These are phyloP conservation scores for Drosophila dives DNA, from an alignment of 2,888 invertebrate species.

Conservation along the genomic window DNA sequence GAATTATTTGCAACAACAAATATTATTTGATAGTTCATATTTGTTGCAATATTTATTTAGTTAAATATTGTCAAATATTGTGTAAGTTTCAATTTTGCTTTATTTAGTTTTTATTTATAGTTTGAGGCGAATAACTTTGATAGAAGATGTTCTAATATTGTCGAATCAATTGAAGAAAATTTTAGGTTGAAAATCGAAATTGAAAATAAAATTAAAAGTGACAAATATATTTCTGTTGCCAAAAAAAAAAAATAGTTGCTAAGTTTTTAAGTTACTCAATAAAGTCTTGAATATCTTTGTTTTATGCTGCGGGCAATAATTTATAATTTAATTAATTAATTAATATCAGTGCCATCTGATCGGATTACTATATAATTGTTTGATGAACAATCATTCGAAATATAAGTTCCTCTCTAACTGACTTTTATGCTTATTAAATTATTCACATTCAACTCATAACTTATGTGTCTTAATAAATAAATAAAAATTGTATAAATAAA, in stretches of 20 bases:
- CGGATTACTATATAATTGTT: background rate
- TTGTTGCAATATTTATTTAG: background rate
- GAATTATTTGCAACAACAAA: constrained; percentile 9
- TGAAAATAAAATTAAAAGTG: background rate
- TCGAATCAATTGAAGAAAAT: no score
- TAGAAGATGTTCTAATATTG: background rate
- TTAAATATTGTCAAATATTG: background rate
- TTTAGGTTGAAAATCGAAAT: no score
- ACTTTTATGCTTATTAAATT: fast-evolving
- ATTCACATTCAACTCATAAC: fast-evolving
- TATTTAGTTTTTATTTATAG: no score
- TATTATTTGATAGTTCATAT: constrained; percentile 3
- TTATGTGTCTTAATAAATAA: background rate
- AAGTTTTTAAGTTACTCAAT: background rate
- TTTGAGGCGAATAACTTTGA: background rate
- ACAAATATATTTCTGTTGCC: no score
- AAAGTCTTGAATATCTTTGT: no score
- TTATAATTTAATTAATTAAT: no score
- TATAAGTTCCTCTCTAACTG: background rate
- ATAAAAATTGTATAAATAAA: no score
- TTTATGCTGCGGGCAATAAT: background rate
- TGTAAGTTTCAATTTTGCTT: background rate
- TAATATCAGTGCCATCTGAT: background rate
- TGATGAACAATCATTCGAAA: background rate
- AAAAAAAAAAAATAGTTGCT: background rate